A percentile compares a stretch with the other conserved stretches of the same genome.
Conservation (phyloP, 2,888 invertebrate genomes). For the Leptogaster cylindrica region DNA sequence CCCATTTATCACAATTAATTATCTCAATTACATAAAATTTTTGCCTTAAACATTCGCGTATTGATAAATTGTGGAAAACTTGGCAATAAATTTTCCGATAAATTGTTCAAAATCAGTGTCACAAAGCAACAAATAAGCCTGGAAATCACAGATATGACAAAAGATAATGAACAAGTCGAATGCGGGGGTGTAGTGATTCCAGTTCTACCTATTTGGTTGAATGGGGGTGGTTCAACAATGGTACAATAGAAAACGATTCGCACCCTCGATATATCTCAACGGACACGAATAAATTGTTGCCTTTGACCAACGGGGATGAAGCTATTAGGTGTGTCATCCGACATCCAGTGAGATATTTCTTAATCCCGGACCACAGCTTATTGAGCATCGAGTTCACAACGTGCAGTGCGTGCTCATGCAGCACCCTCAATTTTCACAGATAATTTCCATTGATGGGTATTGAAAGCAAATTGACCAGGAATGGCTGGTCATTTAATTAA, state of each 20-base stretch:
- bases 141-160: slow-evolving; percentile 4
- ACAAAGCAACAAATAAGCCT: slow-evolving; percentile 22
- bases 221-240: slow-evolving; percentile 8
- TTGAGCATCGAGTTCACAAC: slow-evolving; percentile 3
- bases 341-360: neutral
- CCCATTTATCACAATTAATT: slow-evolving; percentile 24
- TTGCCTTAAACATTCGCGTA: slow-evolving; percentile 2
- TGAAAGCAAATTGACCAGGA: slow-evolving; percentile 29
- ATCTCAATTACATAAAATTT: slow-evolving; percentile 19
- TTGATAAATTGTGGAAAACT: slow-evolving; percentile 33
- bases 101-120: slow-evolving; percentile 1
- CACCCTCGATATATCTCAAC: too few species aligned
- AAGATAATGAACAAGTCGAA: slow-evolving; percentile 23
- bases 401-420: neutral
- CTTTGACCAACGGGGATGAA: slow-evolving; percentile 6
- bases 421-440: slow-evolving; percentile 9
- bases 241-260: too few species aligned
- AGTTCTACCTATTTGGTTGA: neutral
- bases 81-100: slow-evolving; percentile 36
- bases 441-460: slow-evolving; percentile 24
- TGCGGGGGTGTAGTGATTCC: slow-evolving; percentile 13
- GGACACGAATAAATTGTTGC: neutral
- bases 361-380: neutral
- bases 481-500: slow-evolving; percentile 18
- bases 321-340: slow-evolving; percentile 23